Base-by-base conservation (phyloP, 2,113 vertebrate species). In the Psilopogon haemacephalus region DNA sequence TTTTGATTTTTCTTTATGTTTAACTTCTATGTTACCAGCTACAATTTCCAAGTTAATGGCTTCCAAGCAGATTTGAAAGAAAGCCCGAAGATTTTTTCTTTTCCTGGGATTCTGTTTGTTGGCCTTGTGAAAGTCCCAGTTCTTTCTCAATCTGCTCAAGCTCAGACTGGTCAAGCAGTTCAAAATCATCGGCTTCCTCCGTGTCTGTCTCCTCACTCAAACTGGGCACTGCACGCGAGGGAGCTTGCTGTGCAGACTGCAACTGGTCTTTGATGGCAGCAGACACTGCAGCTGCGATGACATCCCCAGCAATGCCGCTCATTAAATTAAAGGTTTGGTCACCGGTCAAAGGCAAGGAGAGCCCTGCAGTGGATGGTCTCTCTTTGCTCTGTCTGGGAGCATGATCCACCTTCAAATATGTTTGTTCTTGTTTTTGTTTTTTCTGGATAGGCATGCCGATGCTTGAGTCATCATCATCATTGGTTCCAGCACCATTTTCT, bases 131-230 rank as follows among this genome's bases (percentile, higher is more conserved):
- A 71, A 98, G 98, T 88, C 98, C 98, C 95, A 99, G 67, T 90
- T 99, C 99, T n/a, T 97, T 98, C 93, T 99, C 99, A 91, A 99
- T 98, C 68, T 99, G 98, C 97, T 99, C 99, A 81, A 99, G 98
- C 98, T 99, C 99, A 11, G 99, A 99, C 97, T 99, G 99, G 96
- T 99, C 99, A 95, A 99, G 98, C 92, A 99, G 98, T 98, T 99
- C 99, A 97, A 99, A 99, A 97, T 99, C 99, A 95, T 99, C 98
- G 7, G 85, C 99, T 80, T 98, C 98, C 52, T 99, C 99, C 12
- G 98, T 98, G 97, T 99, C 99, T 59, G 99, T 98, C 87, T 99
- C 99, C 88, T 99, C 98, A 0, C 82, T 97, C 26, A 95, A 69
- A 84, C 95, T 96, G 86, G 97, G 93, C 1, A 44, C 94, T 16